phyloP scores from a whole-genome alignment of 2,888 invertebrate species.

The Lymantria monacha region DNA sequence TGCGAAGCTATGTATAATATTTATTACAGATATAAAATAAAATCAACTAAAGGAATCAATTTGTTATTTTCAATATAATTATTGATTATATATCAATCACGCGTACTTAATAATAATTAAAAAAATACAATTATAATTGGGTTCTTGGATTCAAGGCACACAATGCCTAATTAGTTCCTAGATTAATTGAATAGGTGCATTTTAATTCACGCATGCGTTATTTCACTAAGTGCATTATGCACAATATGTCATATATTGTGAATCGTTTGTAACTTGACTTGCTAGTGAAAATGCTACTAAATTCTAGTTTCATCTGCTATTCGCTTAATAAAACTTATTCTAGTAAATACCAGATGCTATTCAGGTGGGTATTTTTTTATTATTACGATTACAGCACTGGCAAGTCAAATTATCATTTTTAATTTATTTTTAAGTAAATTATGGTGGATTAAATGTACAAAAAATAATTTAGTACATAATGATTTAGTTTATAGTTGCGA shows the following conservation, averaged over 20 bases:
- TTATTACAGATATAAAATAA: neutral
- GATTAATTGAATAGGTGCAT: slow-evolving; percentile 70
- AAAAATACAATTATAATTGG: slow-evolving; percentile 13
- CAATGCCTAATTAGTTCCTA: slow-evolving; percentile 60
- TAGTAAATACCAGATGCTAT: no score
- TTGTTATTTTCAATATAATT: slow-evolving; percentile 1
- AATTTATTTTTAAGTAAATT: slow-evolving; percentile 8
- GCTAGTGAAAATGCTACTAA: neutral
- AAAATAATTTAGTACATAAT: no score
- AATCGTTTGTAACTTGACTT: neutral
- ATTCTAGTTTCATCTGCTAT: no score
- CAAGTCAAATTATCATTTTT: neutral
- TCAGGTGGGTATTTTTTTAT: no score
- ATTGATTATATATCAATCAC: neutral
- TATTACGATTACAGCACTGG: no score
- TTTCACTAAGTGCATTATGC: neutral
- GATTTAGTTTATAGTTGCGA: no score
- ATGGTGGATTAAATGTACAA: slow-evolving; percentile 37
- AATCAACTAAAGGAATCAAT: neutral
- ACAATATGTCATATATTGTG: no score
- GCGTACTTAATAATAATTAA: neutral
- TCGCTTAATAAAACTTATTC: no score
- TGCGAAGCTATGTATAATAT: slow-evolving; percentile 7
- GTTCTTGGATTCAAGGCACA: slow-evolving; percentile 12
- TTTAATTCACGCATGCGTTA: slow-evolving; percentile 52